Base-by-base conservation (phyloP, 2,797 vertebrate genomes). In the Intellagama lesueurii region DNA sequence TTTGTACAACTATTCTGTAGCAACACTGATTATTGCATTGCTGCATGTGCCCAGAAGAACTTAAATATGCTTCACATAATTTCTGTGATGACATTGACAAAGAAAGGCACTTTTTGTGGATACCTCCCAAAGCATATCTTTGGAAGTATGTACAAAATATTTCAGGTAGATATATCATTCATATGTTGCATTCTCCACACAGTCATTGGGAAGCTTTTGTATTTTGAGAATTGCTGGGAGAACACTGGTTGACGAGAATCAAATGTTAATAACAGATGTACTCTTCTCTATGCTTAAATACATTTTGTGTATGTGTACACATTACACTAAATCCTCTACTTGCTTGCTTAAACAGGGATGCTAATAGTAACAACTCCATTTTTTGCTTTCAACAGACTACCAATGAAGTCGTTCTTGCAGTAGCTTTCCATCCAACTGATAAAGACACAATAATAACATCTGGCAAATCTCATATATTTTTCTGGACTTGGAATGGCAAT, bases 401-500 rank as follows among this genome's bases (percentile, higher is more conserved):
- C 84, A 99, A 99, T 86, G 99, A 99, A 96, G 98, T 99, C 94
- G 99, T 99, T 86, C 96, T 99, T 93, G 97, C 96, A 2, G 98
- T 99, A 93, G 99, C 99, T 95, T 99, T 99, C 93, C 99, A 99
- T 94, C 99, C 99, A 60, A 98, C 98, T 0, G 99, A 99, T 84
- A 97, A 98, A 79, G 98, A 98, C 96, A 98, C 98, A 89, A 99
- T 99, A 76, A 98, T 99, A 94, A 99, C 99, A 19, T 99, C 98
- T 91, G 99, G 99, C 30, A 99, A 99, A 97, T 99, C 98, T 80
- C 99, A 99, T 96, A 99, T 99, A 95, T 99, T 99, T 97, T 99
- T 99, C 97, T 99, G 99, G 99, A 98, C 98, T 83, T 99, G 99
- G 99, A 98, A 91, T 22, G 98, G 98, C 81, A 98, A 96, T 95